Base-by-base conservation (phyloP, 2,113 vertebrate genomes). In the Arothron firmamentum region DNA sequence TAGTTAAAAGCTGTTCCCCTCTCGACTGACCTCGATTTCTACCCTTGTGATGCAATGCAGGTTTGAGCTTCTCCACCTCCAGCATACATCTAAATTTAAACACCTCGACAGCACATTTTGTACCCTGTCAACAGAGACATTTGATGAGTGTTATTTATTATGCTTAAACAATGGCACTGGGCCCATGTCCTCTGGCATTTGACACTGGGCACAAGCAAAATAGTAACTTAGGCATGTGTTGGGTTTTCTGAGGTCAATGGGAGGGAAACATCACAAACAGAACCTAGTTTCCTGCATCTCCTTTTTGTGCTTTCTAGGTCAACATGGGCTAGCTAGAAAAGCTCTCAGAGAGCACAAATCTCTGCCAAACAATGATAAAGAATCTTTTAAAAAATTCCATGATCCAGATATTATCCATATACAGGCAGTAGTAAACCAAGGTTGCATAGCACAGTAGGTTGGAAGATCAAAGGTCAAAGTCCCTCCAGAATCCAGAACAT, bases 21-120 rank as follows among this genome's bases (percentile, higher is more conserved):
- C 58, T 53, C 12, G 21, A 19, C 53, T 60, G 75, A 76, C 48
- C 43, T 48, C 28, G 57, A 51, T 60, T 59, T 52, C 65, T 64
- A 47, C 19, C 67, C 52, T 16, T 14, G n/a, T 34, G 1, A 66
- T 65, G 67, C 64, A 60, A 52, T 74, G 57, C 71, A 19, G 63
- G 62, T 77, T 78, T 62, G 71, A 71, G 66, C 65, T 42, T 62
- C 71, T 76, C 49, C 63, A 74, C 59, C 70, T 65, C 51, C 46
- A 67, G 56, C 68, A 45, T 56, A 52, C 54, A 48, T 87, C 88
- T 89, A 88, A 80, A 88, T 88, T 83, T 88, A 88, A 87, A 86
- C 80, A 46, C 52, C 70, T 56, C 62, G 16, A 28, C 65, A 79
- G 87, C 72, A 80, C 79, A 84, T 86, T 88, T 83, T 77, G 63